Base-by-base conservation (phyloP, 2,888 invertebrate genomes). In the Rotaria sp. region DNA sequence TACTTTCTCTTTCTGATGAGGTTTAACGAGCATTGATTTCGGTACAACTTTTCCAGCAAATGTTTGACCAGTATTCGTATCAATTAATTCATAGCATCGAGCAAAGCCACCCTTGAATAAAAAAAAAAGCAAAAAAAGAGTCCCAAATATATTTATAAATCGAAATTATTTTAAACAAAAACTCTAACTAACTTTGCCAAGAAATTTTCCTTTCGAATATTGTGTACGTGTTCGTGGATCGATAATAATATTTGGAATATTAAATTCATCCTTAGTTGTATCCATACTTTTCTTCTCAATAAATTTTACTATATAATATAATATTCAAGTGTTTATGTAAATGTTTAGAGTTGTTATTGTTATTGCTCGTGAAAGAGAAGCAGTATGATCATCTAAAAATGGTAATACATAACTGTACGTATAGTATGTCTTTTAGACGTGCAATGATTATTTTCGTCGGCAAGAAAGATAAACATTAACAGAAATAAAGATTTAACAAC, bases 1-100 rank as follows among this genome's bases (percentile, higher is more conserved):
- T 94, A 97, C 97, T 93, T 99, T 99, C 89, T 98, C 97, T 89
- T 95, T 95, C 90, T 99, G 98, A 91, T 96, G 96, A 88, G 94
- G 94, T 91, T 98, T 99, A 87, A 94, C 93, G 92, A 99, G 94
- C 85, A 97, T 92, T 88, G 94, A 94, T 91, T 99, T 99, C 41
- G 97, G 95, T 35, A 99, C 96, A 89, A 99, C 96, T 89, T 93
- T 99, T 95, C 88, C 98, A 74, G 99, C 99, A 92, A 94, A 96
- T 0, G 95, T 93, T 89, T 94, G 93, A 88, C 94, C 94, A 26
- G 94, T 94, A 84, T 93, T 93, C 87, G 94, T 92, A 90, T 97
- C 96, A 88, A 94, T 94, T 88, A 99, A 94, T 85, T 87, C 87
- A 84, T 87, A 87, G 55, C 87, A 87, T 15, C 85, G 85, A 48